Base-by-base conservation (phyloP, 2,888 invertebrate genomes). In the Philhelius pedissequus region DNA sequence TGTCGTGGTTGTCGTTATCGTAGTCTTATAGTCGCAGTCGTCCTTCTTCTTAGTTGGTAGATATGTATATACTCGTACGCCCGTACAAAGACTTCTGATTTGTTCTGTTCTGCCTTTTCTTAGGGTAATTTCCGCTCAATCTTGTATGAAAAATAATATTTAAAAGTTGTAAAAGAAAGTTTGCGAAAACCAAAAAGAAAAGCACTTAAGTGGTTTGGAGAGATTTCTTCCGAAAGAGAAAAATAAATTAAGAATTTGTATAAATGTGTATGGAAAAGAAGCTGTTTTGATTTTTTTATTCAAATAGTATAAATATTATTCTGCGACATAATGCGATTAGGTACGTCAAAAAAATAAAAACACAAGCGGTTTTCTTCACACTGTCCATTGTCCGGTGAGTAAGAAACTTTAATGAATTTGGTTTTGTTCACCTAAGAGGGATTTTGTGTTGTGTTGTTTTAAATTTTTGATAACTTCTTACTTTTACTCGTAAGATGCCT, bases 71-170 rank as follows among this genome's bases (percentile, higher is more conserved):
- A 4, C 43, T 3, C 18, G 18, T 45, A n/a, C n/a, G n/a, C n/a
- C n/a, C 13, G 20, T 45, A 1, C 22, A 25, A n/a, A 1, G 18
- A 38, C n/a, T 18, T 4, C 27, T 43, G 60, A 30, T 54, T 45
- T 20, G 6, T 40, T 20, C 7, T 27, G 5, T 8, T 45, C 13
- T 50, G 22, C 40, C 40, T n/a, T 43, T 64, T 66, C 54, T 76
- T 66, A 20, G 71, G 52, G 32, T 66, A 66, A 71, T 66, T 71
- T 81, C 56, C 75, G 54, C 69, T 56, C 40, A 58, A 66, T 79
- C 52, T 60, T 69, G 3, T 20, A 56, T 4, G 15, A 48, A 68
- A 58, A 73, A 50, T n/a, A n/a, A n/a, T 60, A 45, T 77, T 73
- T 62, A 48, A 76, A 76, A 68, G 15, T 58, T 69, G 9, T 56